Conservation (phyloP, 2,888 invertebrate species). For the Taphrorychus bicolor region DNA sequence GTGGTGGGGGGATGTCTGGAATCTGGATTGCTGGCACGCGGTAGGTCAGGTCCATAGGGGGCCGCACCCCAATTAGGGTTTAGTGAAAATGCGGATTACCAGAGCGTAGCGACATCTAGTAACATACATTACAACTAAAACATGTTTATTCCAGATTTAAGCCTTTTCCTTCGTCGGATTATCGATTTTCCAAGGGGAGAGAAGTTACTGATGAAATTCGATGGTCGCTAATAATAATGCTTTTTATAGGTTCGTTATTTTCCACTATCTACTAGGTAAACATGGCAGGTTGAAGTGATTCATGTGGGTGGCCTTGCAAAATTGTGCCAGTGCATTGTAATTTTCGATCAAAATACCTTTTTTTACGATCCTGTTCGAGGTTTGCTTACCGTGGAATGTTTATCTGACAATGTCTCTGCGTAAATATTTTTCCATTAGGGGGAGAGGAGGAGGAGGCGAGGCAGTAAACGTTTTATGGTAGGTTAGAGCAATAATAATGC, state of each 20-base stretch:
- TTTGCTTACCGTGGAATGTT: slow-evolving; percentile 1
- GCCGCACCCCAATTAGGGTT: slow-evolving; percentile 1
- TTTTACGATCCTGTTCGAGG: slow-evolving; percentile 4
- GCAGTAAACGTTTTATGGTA: background rate
- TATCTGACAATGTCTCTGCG: background rate
- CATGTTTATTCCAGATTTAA: background rate
- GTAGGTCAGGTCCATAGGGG: slow-evolving; percentile 10
- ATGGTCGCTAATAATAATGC: too few species aligned
- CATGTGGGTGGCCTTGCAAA: background rate
- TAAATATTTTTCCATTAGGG: background rate
- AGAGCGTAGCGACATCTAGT: background rate
- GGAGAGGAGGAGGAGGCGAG: too few species aligned
- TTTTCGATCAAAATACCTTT: slow-evolving; percentile 4
- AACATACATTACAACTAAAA: background rate
- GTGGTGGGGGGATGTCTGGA: background rate
- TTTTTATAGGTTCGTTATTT: background rate
- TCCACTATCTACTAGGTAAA: background rate
- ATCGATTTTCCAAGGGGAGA: too few species aligned
- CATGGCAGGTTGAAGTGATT: background rate
- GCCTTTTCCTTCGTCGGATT: too few species aligned
- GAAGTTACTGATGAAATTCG: too few species aligned
- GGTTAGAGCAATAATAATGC: background rate
- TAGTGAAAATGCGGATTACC: background rate
- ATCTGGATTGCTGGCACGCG: background rate
- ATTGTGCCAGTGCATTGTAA: background rate